Percentiles rank a stretch among this genome's conserved stretches.
phyloP scores from a whole-genome alignment of 2,113 vertebrate species.

The Leptobrachium leishanense region DNA sequence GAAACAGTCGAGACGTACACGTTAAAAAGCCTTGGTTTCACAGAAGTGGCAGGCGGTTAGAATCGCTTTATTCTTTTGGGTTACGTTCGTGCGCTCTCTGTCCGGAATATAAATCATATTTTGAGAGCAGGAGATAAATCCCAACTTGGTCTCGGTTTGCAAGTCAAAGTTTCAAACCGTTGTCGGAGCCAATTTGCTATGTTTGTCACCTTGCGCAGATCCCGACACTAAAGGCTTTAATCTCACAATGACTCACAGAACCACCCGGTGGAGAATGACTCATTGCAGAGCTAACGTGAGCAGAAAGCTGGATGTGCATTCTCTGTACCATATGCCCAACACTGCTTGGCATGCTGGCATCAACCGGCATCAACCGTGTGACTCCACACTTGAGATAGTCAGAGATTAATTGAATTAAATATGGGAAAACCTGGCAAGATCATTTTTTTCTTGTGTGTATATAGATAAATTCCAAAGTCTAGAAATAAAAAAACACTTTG shows the following conservation, averaged over 20 bases:
- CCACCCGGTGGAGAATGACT: background rate
- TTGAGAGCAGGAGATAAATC: background rate
- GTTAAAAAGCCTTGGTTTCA: background rate
- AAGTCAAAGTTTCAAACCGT: background rate
- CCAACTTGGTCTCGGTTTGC: background rate
- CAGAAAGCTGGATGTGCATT: background rate
- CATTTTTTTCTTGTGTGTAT: background rate
- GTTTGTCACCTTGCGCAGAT: background rate
- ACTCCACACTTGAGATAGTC: background rate
- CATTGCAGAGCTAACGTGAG: background rate
- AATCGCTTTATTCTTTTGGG: background rate
- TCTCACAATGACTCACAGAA: constrained; percentile 5
- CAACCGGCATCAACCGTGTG: too few relatives aligned
- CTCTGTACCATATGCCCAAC: background rate
- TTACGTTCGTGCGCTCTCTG: too few relatives aligned
- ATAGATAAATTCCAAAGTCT: background rate
- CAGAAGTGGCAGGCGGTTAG: constrained; percentile 1
- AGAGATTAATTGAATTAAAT: background rate
- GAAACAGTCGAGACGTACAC: background rate
- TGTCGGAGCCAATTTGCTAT: background rate
- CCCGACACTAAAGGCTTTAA: background rate
- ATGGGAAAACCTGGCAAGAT: background rate
- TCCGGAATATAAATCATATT: too few relatives aligned
- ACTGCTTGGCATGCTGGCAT: background rate
- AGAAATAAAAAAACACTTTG: background rate